These are phyloP conservation scores for Anguilla marmorata DNA, from an alignment of 2,797 vertebrate genomes.

Conservation along the genomic window DNA sequence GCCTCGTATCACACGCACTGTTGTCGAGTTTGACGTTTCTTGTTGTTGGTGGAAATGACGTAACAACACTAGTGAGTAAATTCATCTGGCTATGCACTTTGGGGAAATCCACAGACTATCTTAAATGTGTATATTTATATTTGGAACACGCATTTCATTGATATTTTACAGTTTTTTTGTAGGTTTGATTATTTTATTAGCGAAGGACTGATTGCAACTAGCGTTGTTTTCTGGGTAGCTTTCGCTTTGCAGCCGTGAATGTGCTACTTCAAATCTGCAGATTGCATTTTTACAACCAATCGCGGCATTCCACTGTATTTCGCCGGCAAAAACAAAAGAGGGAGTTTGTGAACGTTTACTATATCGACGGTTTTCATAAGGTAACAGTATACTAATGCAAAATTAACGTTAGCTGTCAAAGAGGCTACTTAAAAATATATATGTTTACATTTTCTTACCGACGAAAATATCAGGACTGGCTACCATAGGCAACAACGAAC, in stretches of 20 bases:
- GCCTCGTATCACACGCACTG: conserved; percentile 42
- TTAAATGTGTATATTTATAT: not conserved
- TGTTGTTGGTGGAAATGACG: conserved; percentile 75
- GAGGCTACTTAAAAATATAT: too few relatives aligned
- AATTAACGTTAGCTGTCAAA: not conserved
- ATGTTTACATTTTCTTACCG: too few relatives aligned
- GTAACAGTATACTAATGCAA: not conserved
- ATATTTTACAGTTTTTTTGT: not conserved
- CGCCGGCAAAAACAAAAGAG: conserved; percentile 51
- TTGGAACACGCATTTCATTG: not conserved
- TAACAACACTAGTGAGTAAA: not conserved
- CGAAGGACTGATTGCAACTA: not conserved
- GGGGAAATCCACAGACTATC: not conserved
- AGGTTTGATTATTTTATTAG: not conserved
- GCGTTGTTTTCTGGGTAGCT: not conserved
- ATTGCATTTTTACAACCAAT: conserved; percentile 51
- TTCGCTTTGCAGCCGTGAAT: conserved; percentile 35
- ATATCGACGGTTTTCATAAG: not conserved
- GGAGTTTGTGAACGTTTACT: not conserved
- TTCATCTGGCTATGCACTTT: not conserved
- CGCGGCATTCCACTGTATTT: not conserved
- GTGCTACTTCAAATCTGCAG: conserved; percentile 34
- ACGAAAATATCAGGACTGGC: too few relatives aligned
- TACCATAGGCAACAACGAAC: not conserved
- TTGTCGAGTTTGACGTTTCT: conserved; percentile 63